Base-by-base conservation (phyloP, 2,888 invertebrate genomes). In the Lysandra coridon region DNA sequence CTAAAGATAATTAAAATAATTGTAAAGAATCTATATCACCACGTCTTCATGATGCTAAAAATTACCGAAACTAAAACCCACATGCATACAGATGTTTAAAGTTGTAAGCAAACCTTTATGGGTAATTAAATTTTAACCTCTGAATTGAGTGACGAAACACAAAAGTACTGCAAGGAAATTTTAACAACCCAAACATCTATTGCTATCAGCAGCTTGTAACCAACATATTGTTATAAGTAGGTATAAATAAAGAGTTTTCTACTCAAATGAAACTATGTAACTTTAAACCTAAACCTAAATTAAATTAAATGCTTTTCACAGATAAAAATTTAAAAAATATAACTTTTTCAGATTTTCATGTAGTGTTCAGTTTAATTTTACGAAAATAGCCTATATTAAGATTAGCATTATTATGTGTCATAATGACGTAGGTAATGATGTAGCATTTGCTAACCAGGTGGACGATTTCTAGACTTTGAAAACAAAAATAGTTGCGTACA, bases 101-200 rank as follows among this genome's bases (percentile, higher is more conserved):
- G 74, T 69, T 69, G 69, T 74, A 74, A 74, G 74, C 74, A 74
- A 74, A 44, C 74, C 74, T 74, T 74, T 74, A 74, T 74, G 74
- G 74, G 74, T 30, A 74, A 44, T 74, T 44, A 74, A 74, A 74
- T 74, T 37, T 44, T 44, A 74, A n/a, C 30, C 73, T 74, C n/a
- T 74, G 7, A 74, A 74, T 74, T 44, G 74, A 74, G 74, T 74
- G 74, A 74, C 74, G 74, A 74, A 74, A 74, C 74, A 74, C 74
- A 74, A 74, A 74, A 74, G 23, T 44, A 44, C 44, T 37, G 40
- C 2, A 40, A 40, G 33, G 30, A 33, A 33, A 37, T 69, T 69
- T 69, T 69, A 33, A 69, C 69, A 17, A 33, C 69, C 14, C 33
- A 69, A 69, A 69, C 69, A 69, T 69, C 17, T 2, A 33, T 33